Conservation (phyloP, 2,797 vertebrate species). For the Phataginus tetradactyla region DNA sequence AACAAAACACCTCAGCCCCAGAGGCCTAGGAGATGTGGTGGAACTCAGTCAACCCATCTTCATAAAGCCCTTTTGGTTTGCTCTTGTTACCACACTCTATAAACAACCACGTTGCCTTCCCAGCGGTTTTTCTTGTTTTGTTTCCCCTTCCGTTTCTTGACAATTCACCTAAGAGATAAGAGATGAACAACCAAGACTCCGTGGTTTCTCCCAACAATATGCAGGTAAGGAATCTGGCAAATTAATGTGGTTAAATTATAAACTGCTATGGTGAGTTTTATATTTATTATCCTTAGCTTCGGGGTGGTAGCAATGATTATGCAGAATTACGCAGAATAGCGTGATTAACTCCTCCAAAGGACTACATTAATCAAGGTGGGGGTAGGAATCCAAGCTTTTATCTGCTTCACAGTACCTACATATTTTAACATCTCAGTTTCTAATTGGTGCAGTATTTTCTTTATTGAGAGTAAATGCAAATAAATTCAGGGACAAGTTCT, state of each 20-base stretch:
- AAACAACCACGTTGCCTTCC: background rate
- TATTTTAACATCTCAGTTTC: background rate
- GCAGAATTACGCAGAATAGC: background rate
- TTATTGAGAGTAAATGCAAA: too few relatives aligned
- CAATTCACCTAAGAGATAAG: background rate
- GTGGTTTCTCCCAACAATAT: background rate
- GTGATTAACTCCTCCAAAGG: fast-evolving
- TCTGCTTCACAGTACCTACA: fast-evolving
- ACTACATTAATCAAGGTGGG: too few relatives aligned
- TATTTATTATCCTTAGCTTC: background rate
- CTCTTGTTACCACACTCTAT: background rate
- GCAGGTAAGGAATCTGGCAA: background rate
- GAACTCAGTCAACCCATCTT: background rate
- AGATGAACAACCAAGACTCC: background rate
- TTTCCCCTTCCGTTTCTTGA: too few relatives aligned
- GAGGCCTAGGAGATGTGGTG: background rate
- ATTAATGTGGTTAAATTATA: too few relatives aligned
- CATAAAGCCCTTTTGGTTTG: background rate
- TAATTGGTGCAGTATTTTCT: background rate
- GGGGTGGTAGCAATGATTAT: background rate
- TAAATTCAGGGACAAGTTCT: fast-evolving
- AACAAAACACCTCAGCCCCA: background rate
- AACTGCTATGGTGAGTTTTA: background rate
- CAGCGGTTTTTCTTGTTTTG: background rate
- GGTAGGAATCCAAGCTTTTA: fast-evolving